Evolutionary conservation across 1,140 invertebrate genomes (phyloP), one percentile per base, ranked within the genome.

Genomic region (Vollenhovia emeryi): DNA sequence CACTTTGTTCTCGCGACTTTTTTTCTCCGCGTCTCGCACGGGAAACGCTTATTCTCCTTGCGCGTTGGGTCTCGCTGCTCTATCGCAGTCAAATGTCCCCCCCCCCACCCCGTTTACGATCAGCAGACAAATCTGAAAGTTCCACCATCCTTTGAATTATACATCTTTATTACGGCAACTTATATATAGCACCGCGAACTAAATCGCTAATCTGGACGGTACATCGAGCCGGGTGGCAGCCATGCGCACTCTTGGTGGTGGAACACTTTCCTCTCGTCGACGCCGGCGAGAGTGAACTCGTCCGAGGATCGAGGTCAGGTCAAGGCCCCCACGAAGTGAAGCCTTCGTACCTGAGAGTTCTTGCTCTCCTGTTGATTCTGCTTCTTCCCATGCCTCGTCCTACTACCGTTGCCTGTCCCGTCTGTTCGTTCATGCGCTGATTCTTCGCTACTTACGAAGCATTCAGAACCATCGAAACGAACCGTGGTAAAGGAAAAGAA

Each of bases 241-340:
- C 59, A 48, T 15, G 64, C 50, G 73, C 24, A 59, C 52, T 80
- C 78, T 50, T 83, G 88, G 55, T 94, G 93, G 92, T 93, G 93
- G 94, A 95, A 94, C 94, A 95, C 94, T 95, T 95, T 95, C 94
- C 91, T 95, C 94, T 92, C 89, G 90, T 85, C 92, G 92, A 92
- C 91, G 92, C 86, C 92, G 94, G 94, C 91, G 94, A 95, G 94
- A 95, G 94, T 95, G 94, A 95, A 95, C 94, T 95, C 91, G 92
- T 73, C 78, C 59, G 88, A 93, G 87, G 93, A 95, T 95, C 94
- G 94, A 95, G 94, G 94, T 93, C 94, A 95, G 94, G 94, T 95
- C 94, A 95, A 95, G 94, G 94, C 94, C 94, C 94, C 92, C 93
- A 92, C 85, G 90, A 73, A 90, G 91, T 90, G 75, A 92, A 92